Evolutionary conservation across 30 jellyfish, hydroid and myxozoan species (phyloP).

Genomic region (Pelagia noctiluca): DNA sequence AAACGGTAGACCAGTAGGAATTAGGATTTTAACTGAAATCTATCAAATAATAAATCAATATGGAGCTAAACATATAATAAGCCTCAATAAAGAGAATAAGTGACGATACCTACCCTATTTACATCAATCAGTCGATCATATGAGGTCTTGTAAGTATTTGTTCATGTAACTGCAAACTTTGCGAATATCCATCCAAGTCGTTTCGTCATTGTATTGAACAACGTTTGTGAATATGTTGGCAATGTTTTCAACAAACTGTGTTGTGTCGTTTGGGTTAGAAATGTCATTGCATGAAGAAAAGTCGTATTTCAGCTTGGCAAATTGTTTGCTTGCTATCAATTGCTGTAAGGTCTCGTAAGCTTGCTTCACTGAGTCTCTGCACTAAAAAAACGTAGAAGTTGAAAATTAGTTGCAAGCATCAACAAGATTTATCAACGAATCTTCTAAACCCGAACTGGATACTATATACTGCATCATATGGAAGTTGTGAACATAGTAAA

Average conservation of each 20-base stretch:
- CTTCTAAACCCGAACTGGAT: too few relatives aligned
- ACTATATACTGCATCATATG: too few relatives aligned
- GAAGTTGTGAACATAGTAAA: too few relatives aligned
- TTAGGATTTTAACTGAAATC: not conserved
- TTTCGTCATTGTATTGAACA: slow-evolving; percentile 75
- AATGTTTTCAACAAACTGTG: slow-evolving; percentile 50
- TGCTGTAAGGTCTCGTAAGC: slow-evolving; percentile 56
- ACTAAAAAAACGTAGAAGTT: slow-evolving; percentile 12
- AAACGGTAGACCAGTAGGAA: too few relatives aligned
- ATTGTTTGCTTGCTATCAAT: slow-evolving; percentile 46
- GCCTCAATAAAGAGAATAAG: not conserved
- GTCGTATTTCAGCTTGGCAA: slow-evolving; percentile 47
- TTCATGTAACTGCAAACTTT: slow-evolving; percentile 73
- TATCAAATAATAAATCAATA: not conserved
- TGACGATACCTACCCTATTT: slow-evolving; percentile 43
- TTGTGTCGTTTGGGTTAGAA: slow-evolving; percentile 68
- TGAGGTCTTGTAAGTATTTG: slow-evolving; percentile 49
- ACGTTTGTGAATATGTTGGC: slow-evolving; percentile 69
- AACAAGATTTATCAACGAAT: too few relatives aligned
- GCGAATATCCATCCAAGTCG: slow-evolving; percentile 65
- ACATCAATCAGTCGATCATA: slow-evolving; percentile 67
- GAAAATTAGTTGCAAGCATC: too few relatives aligned
- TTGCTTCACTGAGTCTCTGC: slow-evolving; percentile 58
- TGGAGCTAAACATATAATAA: not conserved
- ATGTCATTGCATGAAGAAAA: slow-evolving; percentile 69